Conservation (phyloP, 2,797 vertebrate species). For the Galago senegalensis region DNA sequence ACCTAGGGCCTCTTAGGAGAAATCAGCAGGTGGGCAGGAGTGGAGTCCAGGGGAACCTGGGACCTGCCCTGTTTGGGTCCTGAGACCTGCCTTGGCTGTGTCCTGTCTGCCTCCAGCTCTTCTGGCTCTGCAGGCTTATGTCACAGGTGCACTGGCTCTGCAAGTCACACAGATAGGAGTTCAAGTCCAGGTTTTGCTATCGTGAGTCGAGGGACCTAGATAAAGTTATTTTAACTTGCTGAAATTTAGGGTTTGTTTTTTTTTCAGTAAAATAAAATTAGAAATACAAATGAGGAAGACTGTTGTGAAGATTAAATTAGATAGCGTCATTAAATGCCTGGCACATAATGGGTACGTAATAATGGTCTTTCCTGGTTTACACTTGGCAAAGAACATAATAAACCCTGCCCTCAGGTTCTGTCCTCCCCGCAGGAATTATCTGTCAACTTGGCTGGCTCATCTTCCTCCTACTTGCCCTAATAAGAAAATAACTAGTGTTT, state of each 20-base stretch:
- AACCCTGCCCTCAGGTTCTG: neutral
- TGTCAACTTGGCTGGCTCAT: neutral
- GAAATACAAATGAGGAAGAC: neutral
- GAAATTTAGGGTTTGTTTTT: neutral
- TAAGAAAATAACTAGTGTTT: slow-evolving; percentile 21
- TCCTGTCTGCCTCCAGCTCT: neutral
- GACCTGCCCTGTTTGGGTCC: neutral
- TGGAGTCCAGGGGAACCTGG: too few species aligned
- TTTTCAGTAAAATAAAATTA: slow-evolving; percentile 46
- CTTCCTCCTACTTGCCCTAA: neutral
- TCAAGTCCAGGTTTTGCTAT: neutral
- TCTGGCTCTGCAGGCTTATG: neutral
- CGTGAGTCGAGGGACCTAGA: neutral
- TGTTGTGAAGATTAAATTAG: neutral
- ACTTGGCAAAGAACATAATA: neutral
- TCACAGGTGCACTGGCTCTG: neutral
- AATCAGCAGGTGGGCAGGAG: neutral
- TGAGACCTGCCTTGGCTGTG: neutral
- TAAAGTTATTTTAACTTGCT: neutral
- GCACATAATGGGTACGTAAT: neutral
- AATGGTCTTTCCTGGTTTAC: neutral
- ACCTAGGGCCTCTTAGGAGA: neutral
- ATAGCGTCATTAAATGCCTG: neutral
- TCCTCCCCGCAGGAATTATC: neutral
- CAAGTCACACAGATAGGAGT: neutral